Evolutionary conservation across 2,797 vertebrate genomes (phyloP), one percentile per base, ranked within the genome.

Genomic region (Xenops minutus): DNA sequence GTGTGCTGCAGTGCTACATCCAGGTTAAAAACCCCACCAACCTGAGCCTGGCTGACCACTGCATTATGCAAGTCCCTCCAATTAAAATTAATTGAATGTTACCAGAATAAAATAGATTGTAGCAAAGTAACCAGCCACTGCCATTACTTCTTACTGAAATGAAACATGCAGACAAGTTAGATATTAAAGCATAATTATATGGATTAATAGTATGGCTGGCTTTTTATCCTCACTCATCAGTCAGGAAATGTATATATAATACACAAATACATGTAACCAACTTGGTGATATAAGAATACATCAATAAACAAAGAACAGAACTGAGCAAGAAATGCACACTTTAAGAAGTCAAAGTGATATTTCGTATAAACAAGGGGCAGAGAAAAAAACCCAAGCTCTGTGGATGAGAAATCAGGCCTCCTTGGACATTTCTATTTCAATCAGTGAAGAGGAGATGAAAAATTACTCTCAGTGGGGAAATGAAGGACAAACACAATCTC

Each of bases 391-490:
- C 8, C n/a, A 73, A 75, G 48, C 26, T 6, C 23, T 14, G n/a
- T 27, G 62, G 46, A 75, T 88, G 58, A 92, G 49, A 83, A 89
- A 93, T 81, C 37, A 66, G n/a, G 41, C 39, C 71, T 77, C 58
- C 78, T 92, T 73, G 67, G 66, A 82, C 83, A 85, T 87, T 77
- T 89, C 52, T 54, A 44, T 92, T 96, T 86, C 76, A 86, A 61
- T 91, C 73, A 66, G 51, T 79, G 77, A 83, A 89, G 54, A 94
- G 36, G n/a, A 95, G 63, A 93, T 73, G 71, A 88, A 93, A 92
- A 96, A 95, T 93, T 93, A 88, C 74, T 86, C 79, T 68, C 51
- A 30, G 88, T 84, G 69, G 52, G 58, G 72, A 95, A 95, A 82
- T 2, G 55, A 95, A 96, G 82, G 89, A 64, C 88, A 95, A 93